phyloP scores from a whole-genome alignment of 1,140 invertebrate species.

The Diuraphis noxia region DNA sequence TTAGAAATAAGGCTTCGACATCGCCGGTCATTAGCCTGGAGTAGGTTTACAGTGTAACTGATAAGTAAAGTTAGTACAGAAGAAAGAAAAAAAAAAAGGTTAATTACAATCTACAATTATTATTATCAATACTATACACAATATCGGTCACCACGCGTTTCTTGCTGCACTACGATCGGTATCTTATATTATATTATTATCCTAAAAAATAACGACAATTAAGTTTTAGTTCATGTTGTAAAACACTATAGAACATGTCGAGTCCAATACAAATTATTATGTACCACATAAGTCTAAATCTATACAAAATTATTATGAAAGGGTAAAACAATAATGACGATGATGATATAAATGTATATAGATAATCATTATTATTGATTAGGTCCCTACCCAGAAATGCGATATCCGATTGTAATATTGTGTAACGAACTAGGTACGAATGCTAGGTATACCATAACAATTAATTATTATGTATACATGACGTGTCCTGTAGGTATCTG shows the following conservation, averaged over 20 bases:
- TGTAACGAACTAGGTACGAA: background rate
- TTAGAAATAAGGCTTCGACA: too few relatives aligned
- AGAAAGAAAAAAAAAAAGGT: too few relatives aligned
- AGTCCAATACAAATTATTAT: background rate
- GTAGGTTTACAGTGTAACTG: too few relatives aligned
- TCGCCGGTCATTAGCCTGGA: too few relatives aligned
- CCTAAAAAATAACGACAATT: background rate
- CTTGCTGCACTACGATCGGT: too few relatives aligned
- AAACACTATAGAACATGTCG: background rate
- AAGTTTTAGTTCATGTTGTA: background rate
- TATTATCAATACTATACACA: too few relatives aligned
- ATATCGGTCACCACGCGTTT: background rate
- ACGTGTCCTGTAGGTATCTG: background rate
- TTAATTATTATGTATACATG: background rate
- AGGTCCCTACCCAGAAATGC: background rate
- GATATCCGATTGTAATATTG: background rate
- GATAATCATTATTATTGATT: background rate
- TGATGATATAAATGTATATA: background rate
- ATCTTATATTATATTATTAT: background rate
- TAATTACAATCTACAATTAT: background rate
- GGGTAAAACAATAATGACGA: background rate
- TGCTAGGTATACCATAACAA: background rate
- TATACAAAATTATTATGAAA: background rate
- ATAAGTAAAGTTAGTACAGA: too few relatives aligned
- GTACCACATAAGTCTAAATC: background rate